Percentiles rank a stretch among this genome's conserved stretches.
phyloP scores from a whole-genome alignment of 2,888 invertebrate genomes.

The Synanthedon vespiformis region DNA sequence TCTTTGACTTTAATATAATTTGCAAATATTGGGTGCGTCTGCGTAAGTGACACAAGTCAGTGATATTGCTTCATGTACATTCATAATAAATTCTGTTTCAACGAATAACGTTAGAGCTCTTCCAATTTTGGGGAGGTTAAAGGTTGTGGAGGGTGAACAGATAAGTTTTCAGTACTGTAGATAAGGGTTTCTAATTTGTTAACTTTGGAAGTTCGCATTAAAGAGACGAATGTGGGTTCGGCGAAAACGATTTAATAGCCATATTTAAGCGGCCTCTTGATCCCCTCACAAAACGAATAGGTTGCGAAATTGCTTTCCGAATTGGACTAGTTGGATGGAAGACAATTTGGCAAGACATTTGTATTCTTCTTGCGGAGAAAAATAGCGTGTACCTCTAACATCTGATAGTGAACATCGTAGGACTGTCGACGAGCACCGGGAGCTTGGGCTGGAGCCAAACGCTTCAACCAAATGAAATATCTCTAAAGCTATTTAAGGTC shows the following conservation, averaged over 20 bases:
- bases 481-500: slow-evolving; percentile 39
- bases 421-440: slow-evolving; percentile 34
- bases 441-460: slow-evolving; percentile 59
- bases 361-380: slow-evolving; percentile 67
- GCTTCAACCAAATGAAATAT: slow-evolving; percentile 53
- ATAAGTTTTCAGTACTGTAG: slow-evolving; percentile 20
- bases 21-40: neutral
- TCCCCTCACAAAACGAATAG: slow-evolving; percentile 66
- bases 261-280: slow-evolving; percentile 65
- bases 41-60: neutral
- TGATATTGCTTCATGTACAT: neutral
- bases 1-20: neutral
- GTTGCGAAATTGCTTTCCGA: slow-evolving; percentile 68
- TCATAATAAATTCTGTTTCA: neutral
- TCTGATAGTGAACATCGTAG: slow-evolving; percentile 56
- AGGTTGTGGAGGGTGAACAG: slow-evolving; percentile 13
- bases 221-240: slow-evolving; percentile 46
- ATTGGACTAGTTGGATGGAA: slow-evolving; percentile 66
- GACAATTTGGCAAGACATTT: slow-evolving; percentile 70
- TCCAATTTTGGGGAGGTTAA: slow-evolving; percentile 6
- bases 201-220: slow-evolving; percentile 37
- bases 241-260: slow-evolving; percentile 54
- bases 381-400: slow-evolving; percentile 62
- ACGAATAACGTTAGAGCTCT: slow-evolving; percentile 1
- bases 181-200: slow-evolving; percentile 40